A percentile compares a stretch with the other conserved stretches of the same genome.
phyloP scores from a whole-genome alignment of 2,113 vertebrate species.

The Cephalopterus ornatus region DNA sequence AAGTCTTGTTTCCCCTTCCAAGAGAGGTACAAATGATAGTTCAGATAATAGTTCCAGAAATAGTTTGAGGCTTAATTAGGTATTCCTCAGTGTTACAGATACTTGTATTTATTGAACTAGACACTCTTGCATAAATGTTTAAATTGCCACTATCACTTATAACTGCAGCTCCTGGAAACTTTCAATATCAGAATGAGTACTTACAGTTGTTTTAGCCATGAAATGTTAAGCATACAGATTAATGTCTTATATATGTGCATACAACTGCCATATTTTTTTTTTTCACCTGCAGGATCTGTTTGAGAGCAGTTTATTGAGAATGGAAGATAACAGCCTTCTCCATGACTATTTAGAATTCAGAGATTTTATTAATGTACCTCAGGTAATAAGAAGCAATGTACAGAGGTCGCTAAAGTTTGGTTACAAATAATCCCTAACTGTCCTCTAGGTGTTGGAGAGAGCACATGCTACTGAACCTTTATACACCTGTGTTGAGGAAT shows the following conservation, averaged over 20 bases:
- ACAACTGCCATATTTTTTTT: background rate
- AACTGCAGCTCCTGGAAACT: background rate
- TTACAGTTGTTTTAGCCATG: background rate
- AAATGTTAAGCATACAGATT: background rate
- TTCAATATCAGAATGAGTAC: background rate
- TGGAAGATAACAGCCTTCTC: slow-evolving; percentile 80
- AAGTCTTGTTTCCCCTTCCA: background rate
- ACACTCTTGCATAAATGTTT: background rate
- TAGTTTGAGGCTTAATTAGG: background rate
- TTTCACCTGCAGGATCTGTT: slow-evolving; percentile 79
- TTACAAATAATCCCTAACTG: background rate
- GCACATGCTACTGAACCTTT: background rate
- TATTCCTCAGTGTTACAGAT: background rate
- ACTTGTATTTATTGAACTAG: background rate
- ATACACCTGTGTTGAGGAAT: rapidly evolving
- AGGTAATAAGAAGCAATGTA: slow-evolving; percentile 72
- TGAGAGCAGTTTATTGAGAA: slow-evolving; percentile 79
- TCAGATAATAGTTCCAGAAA: background rate
- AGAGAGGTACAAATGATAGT: background rate
- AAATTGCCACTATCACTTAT: background rate
- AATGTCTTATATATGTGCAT: background rate
- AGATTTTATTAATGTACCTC: slow-evolving; percentile 77
- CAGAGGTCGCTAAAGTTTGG: background rate
- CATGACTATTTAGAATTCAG: slow-evolving; percentile 84
- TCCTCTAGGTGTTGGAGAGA: background rate